Conservation (phyloP, 1,140 invertebrate genomes). For the Eufriesea mexicana region DNA sequence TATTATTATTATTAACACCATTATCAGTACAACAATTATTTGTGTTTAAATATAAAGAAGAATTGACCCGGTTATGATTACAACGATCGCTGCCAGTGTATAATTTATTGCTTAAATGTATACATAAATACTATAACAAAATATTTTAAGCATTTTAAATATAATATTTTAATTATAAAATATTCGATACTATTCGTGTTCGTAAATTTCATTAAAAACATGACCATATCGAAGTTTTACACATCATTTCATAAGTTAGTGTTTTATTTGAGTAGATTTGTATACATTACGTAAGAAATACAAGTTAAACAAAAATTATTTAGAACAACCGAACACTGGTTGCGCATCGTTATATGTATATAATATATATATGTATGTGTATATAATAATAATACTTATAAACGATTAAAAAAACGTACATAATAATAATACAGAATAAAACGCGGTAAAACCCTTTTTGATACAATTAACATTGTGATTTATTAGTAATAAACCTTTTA, state of each 20-base stretch:
- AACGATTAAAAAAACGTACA: constrained; percentile 49
- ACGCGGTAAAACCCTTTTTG: constrained; percentile 68
- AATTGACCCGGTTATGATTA: constrained; percentile 24
- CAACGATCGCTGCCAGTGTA: constrained; percentile 17
- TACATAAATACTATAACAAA: neutral
- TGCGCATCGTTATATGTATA: constrained; percentile 16
- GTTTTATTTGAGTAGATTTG: neutral
- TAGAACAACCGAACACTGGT: neutral
- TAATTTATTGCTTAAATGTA: neutral
- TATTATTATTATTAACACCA: neutral
- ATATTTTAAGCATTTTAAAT: neutral
- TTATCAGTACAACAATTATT: constrained; percentile 14
- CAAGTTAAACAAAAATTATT: neutral
- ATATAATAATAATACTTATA: constrained; percentile 52
- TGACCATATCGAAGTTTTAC: neutral
- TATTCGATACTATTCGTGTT: neutral
- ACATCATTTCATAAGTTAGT: neutral
- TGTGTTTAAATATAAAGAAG: constrained; percentile 47
- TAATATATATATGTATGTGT: too few species aligned
- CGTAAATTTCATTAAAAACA: neutral
- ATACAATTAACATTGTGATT: constrained; percentile 75
- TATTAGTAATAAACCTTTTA: constrained; percentile 74
- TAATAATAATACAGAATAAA: constrained; percentile 45
- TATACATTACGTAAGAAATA: neutral
- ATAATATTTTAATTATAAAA: neutral